Evolutionary conservation across 2,797 vertebrate genomes (phyloP), one percentile per base, ranked within the genome.

Genomic region (Siniperca scherzeri): DNA sequence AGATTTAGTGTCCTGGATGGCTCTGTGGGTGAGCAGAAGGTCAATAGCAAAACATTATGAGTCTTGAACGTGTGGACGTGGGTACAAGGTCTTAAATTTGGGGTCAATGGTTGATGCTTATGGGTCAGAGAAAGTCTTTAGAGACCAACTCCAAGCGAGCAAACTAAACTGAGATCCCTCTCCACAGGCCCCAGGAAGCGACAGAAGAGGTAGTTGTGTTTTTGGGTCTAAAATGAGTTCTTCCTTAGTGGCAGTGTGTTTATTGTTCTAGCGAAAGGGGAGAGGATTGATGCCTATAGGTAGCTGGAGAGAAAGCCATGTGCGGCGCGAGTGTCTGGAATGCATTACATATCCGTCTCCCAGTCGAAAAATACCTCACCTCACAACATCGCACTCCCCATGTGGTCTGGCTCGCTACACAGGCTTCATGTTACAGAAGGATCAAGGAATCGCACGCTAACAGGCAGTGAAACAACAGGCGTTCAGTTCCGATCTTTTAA

Each of bases 221-320:
- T 93, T 91, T 61, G 72, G 70, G 75, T 86, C 88, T 87, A 90
- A 92, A 90, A 91, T 73, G 74, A 89, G 80, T 83, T 91, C 89
- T 93, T 92, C 90, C 92, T 93, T 84, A 89, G 91, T 81, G 88
- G 90, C 89, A 87, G 88, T 66, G 71, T 57, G 93, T 95, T 96
- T 96, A 94, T 96, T 96, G 93, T 95, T 95, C 67, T 91, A 93
- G 91, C 60, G 93, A 96, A 95, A 95, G 87, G 56, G 74, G 93
- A 96, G 94, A 96, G 92, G 94, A 90, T 93, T 95, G 95, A 96
- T 95, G 95, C 88, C 87, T 94, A 93, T 95, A 95, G 94, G 94
- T 95, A 95, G 95, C 91, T 82, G 84, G 77, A 91, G 91, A 85
- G 84, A 89, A 86, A 91, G 77, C 78, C 56, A 80, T 92, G 93